Percentiles rank a stretch among this genome's conserved stretches.
Evolutionary conservation across 1,140 invertebrate genomes (phyloP).

Genomic region (Aphidius ervi): DNA sequence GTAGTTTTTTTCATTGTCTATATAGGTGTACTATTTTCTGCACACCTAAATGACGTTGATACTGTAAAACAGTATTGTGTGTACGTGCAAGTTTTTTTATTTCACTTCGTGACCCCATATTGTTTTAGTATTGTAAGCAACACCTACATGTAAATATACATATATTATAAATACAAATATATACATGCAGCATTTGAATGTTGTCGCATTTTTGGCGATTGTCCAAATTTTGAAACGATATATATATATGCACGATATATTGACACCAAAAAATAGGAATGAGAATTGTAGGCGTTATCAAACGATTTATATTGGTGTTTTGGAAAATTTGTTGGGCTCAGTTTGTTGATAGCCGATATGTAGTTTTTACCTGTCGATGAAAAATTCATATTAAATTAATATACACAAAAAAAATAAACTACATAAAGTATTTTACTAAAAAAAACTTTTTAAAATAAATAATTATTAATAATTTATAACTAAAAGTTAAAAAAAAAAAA

Average conservation of each 20-base stretch:
- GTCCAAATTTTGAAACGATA: conserved; percentile 37
- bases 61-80: no score
- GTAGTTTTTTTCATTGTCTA: no score
- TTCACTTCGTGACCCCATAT: no score
- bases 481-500: no score
- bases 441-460: no score
- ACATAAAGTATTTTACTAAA: not conserved
- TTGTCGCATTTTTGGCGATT: conserved; percentile 28
- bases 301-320: conserved; percentile 45
- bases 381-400: not conserved
- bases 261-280: conserved; percentile 5
- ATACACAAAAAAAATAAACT: conserved; percentile 10
- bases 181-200: not conserved
- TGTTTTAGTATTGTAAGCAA: no score
- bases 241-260: conserved; percentile 32
- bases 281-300: conserved; percentile 32
- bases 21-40: no score
- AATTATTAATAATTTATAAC: no score
- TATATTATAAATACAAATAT: no score
- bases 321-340: conserved; percentile 38
- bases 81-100: no score
- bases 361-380: conserved; percentile 5
- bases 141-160: no score
- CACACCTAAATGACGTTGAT: no score
- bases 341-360: conserved; percentile 14